Evolutionary conservation across 2,888 invertebrate genomes (phyloP).

Genomic region (Phyllotreta cruciferae): DNA sequence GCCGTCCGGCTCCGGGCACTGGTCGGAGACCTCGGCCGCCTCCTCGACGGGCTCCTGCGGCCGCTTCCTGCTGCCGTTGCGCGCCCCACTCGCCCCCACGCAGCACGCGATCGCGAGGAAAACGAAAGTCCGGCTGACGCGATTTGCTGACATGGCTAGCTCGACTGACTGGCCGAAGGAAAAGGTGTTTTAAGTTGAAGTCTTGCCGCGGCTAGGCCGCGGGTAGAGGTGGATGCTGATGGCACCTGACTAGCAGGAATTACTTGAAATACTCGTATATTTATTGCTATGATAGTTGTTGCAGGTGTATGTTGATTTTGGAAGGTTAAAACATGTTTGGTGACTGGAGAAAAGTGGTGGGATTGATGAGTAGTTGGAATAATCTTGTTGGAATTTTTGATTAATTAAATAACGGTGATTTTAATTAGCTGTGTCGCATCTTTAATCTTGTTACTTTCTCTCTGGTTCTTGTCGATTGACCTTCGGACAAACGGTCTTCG

Average conservation of each 20-base stretch:
- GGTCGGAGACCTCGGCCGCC: constrained; percentile 68
- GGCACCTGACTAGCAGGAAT: too few relatives aligned
- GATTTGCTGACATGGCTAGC: constrained; percentile 34
- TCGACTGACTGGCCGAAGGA: constrained; percentile 31
- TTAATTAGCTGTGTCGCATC: background rate
- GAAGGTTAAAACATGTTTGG: background rate
- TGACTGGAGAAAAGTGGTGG: too few relatives aligned
- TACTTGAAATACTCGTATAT: too few relatives aligned
- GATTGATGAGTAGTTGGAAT: too few relatives aligned
- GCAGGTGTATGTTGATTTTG: background rate
- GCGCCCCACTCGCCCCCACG: constrained; percentile 26
- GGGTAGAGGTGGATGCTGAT: constrained; percentile 17
- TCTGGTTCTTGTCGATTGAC: constrained; percentile 27
- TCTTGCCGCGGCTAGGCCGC: constrained; percentile 31
- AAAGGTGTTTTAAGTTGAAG: constrained; percentile 32
- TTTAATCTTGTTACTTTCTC: constrained; percentile 27
- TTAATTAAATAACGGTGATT: constrained; percentile 13
- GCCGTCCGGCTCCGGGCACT: constrained; percentile 83
- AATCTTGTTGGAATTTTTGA: too few relatives aligned
- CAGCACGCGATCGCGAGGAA: constrained; percentile 24
- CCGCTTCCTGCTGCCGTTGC: constrained; percentile 15
- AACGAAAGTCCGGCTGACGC: constrained; percentile 32
- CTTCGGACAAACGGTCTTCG: constrained; percentile 22
- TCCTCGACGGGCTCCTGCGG: constrained; percentile 24
- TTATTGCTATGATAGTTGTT: too few relatives aligned